Base-by-base conservation (phyloP, 2,888 invertebrate species). In the Sminthurinus aureus region DNA sequence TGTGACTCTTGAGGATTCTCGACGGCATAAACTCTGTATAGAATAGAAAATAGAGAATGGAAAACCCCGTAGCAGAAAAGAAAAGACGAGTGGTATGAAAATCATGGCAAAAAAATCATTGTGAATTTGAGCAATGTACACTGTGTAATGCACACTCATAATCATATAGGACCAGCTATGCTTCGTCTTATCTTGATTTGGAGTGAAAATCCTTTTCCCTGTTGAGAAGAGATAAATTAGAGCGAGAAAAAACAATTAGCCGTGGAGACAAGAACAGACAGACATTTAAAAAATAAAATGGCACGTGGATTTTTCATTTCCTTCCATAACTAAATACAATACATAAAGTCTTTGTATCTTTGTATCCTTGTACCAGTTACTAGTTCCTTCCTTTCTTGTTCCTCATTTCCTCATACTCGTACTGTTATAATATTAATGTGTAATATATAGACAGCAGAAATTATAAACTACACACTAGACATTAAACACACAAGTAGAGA, bases 191-290 rank as follows among this genome's bases (percentile, higher is more conserved):
- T 58, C 58, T 58, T 15, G 1, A 58, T 58, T 3, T 58, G 18
- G 58, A 58, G 58, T 58, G 15, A 58, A 18, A 58, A 18, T 58
- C 58, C 69, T 69, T 22, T 58, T 78, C 66, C 66, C 78, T 58
- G 58, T 78, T 22, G 78, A 78, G 66, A 26, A 38, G 66, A 79
- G 71, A 75, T 75, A 50, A 50, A 78, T 76, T 76, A 76, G 64
- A 78, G 78, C 13, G 78, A 58, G 18, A 20, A 38, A 82, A 82
- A 82, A 82, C 82, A 82, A 82, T 82, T 76, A 75, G 82, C 66
- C 74, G 58, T 50, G 67, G 66, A 76, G 24, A 77, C 58, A 69
- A 69, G n/a, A 67, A 9, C 9, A 38, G 75, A 66, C 51, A 82
- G 66, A 67, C 64, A 66, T 82, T 50, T 67, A 82, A 82, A 79